Percentiles rank a stretch among this genome's conserved stretches.
These are phyloP conservation scores for Papilio elwesi DNA, from an alignment of 2,888 invertebrate species.

Conservation along the genomic window DNA sequence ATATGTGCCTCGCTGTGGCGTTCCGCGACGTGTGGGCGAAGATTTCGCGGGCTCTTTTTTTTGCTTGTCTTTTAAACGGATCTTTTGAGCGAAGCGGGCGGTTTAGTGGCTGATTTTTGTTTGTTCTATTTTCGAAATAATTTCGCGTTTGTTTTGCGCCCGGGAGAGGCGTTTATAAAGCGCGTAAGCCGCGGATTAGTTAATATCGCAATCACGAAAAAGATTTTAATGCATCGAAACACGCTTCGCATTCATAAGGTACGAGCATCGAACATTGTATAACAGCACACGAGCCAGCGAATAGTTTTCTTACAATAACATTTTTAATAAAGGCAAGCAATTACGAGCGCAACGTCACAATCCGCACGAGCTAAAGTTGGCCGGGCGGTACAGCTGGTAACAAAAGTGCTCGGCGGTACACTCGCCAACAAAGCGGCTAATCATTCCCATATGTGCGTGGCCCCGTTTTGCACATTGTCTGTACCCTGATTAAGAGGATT, in stretches of 20 bases:
- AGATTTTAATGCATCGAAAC: conserved; percentile 25
- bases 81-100: conserved; percentile 39
- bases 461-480: conserved; percentile 82
- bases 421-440: conserved; percentile 65
- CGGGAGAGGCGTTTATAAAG: neutral
- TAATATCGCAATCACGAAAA: conserved; percentile 13
- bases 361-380: conserved; percentile 56
- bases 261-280: conserved; percentile 44
- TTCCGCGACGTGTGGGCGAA: conserved; percentile 47
- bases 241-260: conserved; percentile 20
- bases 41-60: conserved; percentile 40
- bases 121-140: conserved; percentile 30
- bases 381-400: conserved; percentile 59
- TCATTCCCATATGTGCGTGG: conserved; percentile 79
- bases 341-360: conserved; percentile 54
- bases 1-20: conserved; percentile 41
- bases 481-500: conserved; percentile 82
- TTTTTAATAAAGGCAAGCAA: conserved; percentile 57
- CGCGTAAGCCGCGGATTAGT: conserved; percentile 1
- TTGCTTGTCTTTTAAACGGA: conserved; percentile 41
- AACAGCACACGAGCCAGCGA: conserved; percentile 39
- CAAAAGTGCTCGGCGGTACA: conserved; percentile 71
- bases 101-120: conserved; percentile 24
- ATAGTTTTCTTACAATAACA: conserved; percentile 52
- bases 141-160: neutral